Evolutionary conservation across 2,797 vertebrate species (phyloP).

Genomic region (Xyrichtys novacula): DNA sequence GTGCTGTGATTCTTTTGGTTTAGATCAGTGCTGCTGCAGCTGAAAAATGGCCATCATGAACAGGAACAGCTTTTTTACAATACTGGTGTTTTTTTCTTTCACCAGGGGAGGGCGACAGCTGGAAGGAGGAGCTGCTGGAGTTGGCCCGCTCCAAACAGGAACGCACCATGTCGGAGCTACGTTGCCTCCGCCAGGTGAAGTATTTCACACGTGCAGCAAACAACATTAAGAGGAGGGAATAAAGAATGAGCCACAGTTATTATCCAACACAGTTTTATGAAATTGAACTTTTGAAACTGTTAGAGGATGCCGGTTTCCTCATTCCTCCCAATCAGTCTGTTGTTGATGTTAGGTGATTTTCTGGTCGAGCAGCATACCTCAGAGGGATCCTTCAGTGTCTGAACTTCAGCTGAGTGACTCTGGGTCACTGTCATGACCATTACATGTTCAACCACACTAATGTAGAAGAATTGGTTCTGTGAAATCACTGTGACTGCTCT

Average conservation of each 20-base stretch:
- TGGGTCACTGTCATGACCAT: conserved; percentile 13
- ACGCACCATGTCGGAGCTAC: conserved; percentile 83
- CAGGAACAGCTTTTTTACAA: too few relatives aligned
- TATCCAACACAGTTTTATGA: too few relatives aligned
- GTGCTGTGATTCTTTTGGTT: too few relatives aligned
- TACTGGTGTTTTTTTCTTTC: conserved; percentile 16
- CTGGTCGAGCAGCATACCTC: conserved; percentile 69
- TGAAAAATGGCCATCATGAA: too few relatives aligned
- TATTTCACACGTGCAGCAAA: background rate
- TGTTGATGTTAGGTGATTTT: conserved; percentile 9
- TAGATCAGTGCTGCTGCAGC: background rate
- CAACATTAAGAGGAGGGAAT: background rate
- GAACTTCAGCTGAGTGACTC: background rate
- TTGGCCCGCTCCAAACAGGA: conserved; percentile 89
- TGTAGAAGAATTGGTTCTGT: background rate
- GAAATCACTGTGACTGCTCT: background rate
- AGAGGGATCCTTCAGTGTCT: background rate
- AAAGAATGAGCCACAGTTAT: too few relatives aligned
- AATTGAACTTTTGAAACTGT: background rate
- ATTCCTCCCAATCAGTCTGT: conserved; percentile 22
- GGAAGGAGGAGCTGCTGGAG: conserved; percentile 90
- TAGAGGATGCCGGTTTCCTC: conserved; percentile 36
- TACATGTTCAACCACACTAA: background rate
- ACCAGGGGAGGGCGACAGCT: conserved; percentile 87
- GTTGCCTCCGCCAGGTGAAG: conserved; percentile 82